Base-by-base conservation (phyloP, 2,797 vertebrate species). In the Cryptoprocta ferox region DNA sequence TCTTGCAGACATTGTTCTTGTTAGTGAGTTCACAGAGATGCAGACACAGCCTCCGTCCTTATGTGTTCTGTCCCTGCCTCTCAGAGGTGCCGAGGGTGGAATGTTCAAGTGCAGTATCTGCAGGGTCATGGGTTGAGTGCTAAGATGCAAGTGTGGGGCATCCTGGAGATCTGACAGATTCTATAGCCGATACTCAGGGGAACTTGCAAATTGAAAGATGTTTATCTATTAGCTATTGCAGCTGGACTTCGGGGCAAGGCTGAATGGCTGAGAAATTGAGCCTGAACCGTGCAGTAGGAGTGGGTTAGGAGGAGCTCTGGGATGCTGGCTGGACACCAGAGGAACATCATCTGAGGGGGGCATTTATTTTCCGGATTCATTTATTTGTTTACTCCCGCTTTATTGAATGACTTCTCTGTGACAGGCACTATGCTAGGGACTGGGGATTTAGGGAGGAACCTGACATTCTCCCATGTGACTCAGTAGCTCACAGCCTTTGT, bases 141-240 rank as follows among this genome's bases (percentile, higher is more conserved):
- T 56, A 26, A 94, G 75, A 65, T 39, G 48, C 61, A 70, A 53
- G 92, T 71, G 56, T 56, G 56, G 78, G n/a, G 6, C 61, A 8
- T 83, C 70, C 93, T 56, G 42, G 90, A 86, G 90, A 75, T 53
- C 71, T 90, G 92, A 59, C 89, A 50, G 28, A 63, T 84, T 87
- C 48, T 59, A 53, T 26, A 26, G 80, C 61, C 39, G 16, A 37
- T 93, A 83, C 86, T 89, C 56, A 2, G 86, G 73, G 85, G 70
- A 86, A 84, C 80, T 97, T 35, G 70, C 56, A 95, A 96, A 97
- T 96, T 59, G 97, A 95, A 94, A 3, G 37, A 66, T 79, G 97
- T 97, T 97, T 42, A 3, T 95, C 96, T 95, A 94, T 98, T 95
- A 93, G 78, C 93, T 75, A 15, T 85, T 95, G 16, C 89, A 97